Evolutionary conservation across 2,113 vertebrate species (phyloP), one percentile per base, ranked within the genome.

Genomic region (Xenopus borealis): DNA sequence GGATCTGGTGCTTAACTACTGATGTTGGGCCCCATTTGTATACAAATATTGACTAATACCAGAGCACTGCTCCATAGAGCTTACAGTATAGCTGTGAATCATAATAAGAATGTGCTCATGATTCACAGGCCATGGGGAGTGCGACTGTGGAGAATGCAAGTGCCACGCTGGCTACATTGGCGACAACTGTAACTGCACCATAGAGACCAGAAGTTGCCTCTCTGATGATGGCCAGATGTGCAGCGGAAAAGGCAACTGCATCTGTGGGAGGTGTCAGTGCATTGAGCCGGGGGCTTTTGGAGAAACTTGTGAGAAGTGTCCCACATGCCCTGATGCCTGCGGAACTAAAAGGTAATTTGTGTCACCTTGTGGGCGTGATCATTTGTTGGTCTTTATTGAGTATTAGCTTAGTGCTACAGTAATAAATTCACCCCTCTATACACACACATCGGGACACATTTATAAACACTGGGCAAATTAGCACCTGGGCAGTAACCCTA

Each of bases 181-280:
- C 8, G 96, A 98, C 88, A 98, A 95, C 89, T 99, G 97, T 80
- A 96, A 97, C 92, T 99, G 97, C 84, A 94, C 94, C 2, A 97
- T 92, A 0, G 92, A 95, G 82, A 94, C 82, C 0, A 84, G 87
- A 0, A 14, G 85, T 0, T 99, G 97, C 45, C 23, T 91, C 0
- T 90, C 94, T 11, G 92, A 88, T 0, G 92, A 95, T 0, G 95
- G 97, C 11, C 91, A 93, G 86, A 92, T 97, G 82, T 99, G 97
- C 90, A 98, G 94, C 0, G 92, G 92, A 17, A 86, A 95, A 0
- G 97, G 97, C 0, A 85, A 40, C 85, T 99, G 97, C 0, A 75
- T 90, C 69, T 99, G 97, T 1, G 96, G 96, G 12, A 91, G 80
- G 66, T 98, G 97, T 50, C 94, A 92, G 44, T 98, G 97, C 86